These are phyloP conservation scores for Camelus bactrianus DNA, from an alignment of 2,113 vertebrate species.

Conservation along the genomic window DNA sequence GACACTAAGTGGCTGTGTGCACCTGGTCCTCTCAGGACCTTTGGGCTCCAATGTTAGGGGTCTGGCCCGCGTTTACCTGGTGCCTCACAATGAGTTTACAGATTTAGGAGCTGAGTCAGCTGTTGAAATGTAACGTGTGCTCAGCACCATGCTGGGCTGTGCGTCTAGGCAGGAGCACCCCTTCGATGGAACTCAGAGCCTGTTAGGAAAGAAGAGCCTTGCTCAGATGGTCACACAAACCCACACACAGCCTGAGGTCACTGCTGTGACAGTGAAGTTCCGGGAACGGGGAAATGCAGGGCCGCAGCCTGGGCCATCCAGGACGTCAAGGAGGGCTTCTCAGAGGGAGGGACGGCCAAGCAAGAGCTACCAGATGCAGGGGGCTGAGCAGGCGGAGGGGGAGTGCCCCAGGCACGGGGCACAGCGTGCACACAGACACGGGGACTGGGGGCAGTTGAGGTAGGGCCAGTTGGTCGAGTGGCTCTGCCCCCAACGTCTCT, in stretches of 20 bases:
- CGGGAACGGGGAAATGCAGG: rapidly evolving
- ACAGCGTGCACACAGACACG: rapidly evolving
- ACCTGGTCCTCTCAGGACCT: too few relatives aligned
- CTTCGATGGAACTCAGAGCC: not conserved
- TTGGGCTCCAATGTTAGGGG: too few relatives aligned
- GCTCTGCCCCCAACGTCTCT: not conserved
- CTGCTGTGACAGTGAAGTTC: rapidly evolving
- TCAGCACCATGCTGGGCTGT: not conserved
- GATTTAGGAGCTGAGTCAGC: not conserved
- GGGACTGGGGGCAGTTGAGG: not conserved
- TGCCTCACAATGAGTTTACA: not conserved
- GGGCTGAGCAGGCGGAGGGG: not conserved
- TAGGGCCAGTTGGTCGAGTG: rapidly evolving
- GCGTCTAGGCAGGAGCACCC: too few relatives aligned
- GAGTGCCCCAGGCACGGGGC: rapidly evolving
- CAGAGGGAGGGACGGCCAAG: rapidly evolving
- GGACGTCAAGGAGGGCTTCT: not conserved
- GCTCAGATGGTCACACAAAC: too few relatives aligned
- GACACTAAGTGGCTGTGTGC: rapidly evolving
- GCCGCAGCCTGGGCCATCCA: not conserved
- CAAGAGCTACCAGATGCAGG: too few relatives aligned
- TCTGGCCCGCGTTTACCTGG: not conserved
- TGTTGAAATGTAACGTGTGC: rapidly evolving
- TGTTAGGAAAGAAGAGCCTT: not conserved
- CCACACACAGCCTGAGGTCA: rapidly evolving